These are phyloP conservation scores for rabbit (Oryctolagus cuniculus) DNA, from an alignment of 2,113 vertebrate genomes.

Conservation along the genomic window DNA sequence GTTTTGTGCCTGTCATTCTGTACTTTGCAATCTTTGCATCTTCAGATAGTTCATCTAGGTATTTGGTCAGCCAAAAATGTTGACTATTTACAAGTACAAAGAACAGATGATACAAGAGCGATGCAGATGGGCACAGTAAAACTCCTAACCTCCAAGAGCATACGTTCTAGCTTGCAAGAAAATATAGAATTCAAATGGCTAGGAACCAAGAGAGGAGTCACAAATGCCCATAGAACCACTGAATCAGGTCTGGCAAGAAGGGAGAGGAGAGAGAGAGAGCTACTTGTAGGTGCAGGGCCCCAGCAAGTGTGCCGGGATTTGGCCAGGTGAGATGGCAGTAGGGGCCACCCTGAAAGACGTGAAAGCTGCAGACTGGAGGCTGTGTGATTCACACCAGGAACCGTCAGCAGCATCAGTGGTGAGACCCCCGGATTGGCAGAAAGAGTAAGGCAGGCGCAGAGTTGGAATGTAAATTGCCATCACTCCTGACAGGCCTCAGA, in stretches of 20 bases:
- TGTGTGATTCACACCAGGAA: rapidly evolving
- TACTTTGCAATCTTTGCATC: no score
- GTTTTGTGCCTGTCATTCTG: rapidly evolving
- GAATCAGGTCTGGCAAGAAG: rapidly evolving
- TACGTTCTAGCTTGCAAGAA: neutral
- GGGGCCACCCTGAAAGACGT: no score
- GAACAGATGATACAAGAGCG: rapidly evolving
- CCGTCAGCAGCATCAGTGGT: rapidly evolving
- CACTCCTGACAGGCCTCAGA: neutral
- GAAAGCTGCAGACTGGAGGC: rapidly evolving
- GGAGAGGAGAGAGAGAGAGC: no score
- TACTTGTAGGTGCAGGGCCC: neutral
- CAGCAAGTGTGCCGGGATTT: rapidly evolving
- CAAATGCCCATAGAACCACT: no score
- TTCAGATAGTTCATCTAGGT: neutral
- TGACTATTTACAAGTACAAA: rapidly evolving
- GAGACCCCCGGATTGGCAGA: rapidly evolving
- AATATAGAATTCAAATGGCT: neutral
- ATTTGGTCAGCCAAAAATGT: neutral
- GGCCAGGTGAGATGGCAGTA: neutral
- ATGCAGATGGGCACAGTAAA: rapidly evolving
- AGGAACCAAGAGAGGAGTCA: neutral
- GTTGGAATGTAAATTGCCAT: neutral
- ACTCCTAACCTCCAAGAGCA: no score
- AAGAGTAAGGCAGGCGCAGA: neutral